Evolutionary conservation across 2,888 invertebrate species (phyloP).

Genomic region (Ophioninae sp.): DNA sequence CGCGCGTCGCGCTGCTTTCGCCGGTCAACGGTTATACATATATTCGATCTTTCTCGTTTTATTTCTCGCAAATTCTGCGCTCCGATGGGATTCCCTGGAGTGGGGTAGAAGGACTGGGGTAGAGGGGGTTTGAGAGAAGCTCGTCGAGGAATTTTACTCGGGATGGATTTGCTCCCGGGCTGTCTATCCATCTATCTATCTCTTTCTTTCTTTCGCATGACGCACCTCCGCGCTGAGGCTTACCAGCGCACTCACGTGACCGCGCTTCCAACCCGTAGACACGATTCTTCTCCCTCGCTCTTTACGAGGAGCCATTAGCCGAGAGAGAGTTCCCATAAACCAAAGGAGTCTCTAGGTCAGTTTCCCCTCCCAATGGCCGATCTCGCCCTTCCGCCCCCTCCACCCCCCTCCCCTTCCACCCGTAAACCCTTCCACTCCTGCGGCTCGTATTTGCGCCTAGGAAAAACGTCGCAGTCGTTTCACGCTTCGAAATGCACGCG

Average conservation of each 20-base stretch:
- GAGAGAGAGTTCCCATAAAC: slow-evolving; percentile 70
- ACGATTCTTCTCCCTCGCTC: slow-evolving; percentile 23
- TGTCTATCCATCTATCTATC: neutral
- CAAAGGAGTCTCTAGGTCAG: slow-evolving; percentile 78
- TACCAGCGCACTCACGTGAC: slow-evolving; percentile 54
- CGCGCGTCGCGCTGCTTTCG: slow-evolving; percentile 56
- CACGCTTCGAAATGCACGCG: neutral
- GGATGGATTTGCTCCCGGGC: slow-evolving; percentile 77
- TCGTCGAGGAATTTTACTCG: slow-evolving; percentile 79
- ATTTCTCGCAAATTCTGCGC: slow-evolving; percentile 15
- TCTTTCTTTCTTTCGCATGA: slow-evolving; percentile 57
- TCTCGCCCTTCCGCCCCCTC: neutral
- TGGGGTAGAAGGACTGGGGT: no score
- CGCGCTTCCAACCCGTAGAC: slow-evolving; percentile 8
- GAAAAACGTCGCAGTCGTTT: neutral
- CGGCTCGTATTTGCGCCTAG: neutral
- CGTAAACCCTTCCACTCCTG: slow-evolving; percentile 24
- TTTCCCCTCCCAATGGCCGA: slow-evolving; percentile 13
- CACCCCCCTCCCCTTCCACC: slow-evolving; percentile 18
- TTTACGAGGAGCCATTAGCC: slow-evolving; percentile 72
- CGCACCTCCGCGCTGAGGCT: slow-evolving; percentile 45
- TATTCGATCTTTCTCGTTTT: slow-evolving; percentile 37
- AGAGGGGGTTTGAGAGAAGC: slow-evolving; percentile 9
- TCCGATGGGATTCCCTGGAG: slow-evolving; percentile 2
- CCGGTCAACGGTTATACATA: slow-evolving; percentile 77